Base-by-base conservation (phyloP, 2,888 invertebrate species). In the Aleiodes testaceus region DNA sequence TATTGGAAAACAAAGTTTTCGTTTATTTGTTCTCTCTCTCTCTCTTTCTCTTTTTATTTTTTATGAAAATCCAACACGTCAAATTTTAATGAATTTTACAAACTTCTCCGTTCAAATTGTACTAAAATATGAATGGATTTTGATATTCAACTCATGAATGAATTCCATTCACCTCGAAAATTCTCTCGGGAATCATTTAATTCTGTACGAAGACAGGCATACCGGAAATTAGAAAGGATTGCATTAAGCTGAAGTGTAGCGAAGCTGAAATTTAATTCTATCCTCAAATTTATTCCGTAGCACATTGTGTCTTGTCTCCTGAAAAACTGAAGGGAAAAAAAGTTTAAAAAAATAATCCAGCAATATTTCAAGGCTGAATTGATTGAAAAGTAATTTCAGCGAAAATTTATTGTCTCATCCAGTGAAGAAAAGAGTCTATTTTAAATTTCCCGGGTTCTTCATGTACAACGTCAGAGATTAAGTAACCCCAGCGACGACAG, bases 401-500 rank as follows among this genome's bases (percentile, higher is more conserved):
- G 6, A 36, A 11, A 36, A 36, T 36, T 36, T 16, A 55, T 55
- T 30, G 53, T 26, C 12, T 14, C 36, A 59, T 59, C 18, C 16
- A 18, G 2, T 42, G 42, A 42, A 26, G 9, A 36, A 36, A 16
- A 36, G 16, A 42, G 9, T 59, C 16, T 42, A 30, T 59, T 59
- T 36, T 59, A 26, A 59, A 36, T 59, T 59, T 63, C 26, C 50
- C 3, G 4, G 14, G 1, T 69, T 44, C 52, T 42, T 52, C 44
- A 53, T 69, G 53, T 49, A 69, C 70, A 68, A 65, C 64, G 74
- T 70, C 72, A 74, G 70, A 75, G 74, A 77, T 79, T 75, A 74
- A 78, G 72, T 78, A 71, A 73, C 66, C 63, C 72, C 18, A 72
- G 64, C 72, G 64, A 65, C 70, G 66, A 73, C 74, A 68, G 66